These are phyloP conservation scores for Oligia fasciuncula DNA, from an alignment of 2,888 invertebrate species.

Conservation along the genomic window DNA sequence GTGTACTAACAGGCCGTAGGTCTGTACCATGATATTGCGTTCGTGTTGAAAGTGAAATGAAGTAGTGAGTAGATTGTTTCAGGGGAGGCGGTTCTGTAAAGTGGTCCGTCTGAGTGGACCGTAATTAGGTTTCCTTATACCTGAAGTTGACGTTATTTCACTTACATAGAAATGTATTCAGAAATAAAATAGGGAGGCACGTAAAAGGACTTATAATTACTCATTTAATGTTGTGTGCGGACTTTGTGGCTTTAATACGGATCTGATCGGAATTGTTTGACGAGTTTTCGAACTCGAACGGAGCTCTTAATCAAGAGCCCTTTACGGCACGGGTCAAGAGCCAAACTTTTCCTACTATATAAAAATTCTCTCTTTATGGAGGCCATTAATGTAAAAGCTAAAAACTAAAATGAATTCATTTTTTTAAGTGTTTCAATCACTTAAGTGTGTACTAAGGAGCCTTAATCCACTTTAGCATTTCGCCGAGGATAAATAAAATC, in stretches of 20 bases:
- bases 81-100: constrained; percentile 39
- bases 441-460: constrained; percentile 31
- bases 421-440: constrained; percentile 34
- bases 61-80: constrained; percentile 45
- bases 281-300: constrained; percentile 7
- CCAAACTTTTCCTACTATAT: constrained; percentile 4
- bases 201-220: constrained; percentile 23
- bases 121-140: constrained; percentile 60
- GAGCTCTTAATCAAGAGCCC: constrained; percentile 8
- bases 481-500: constrained; percentile 14
- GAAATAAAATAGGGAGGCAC: constrained; percentile 27
- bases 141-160: constrained; percentile 50
- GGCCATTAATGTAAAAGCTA: constrained; percentile 20
- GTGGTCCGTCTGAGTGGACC: constrained; percentile 61
- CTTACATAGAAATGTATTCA: constrained; percentile 30
- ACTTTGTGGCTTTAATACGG: background rate
- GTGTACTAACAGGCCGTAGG: background rate
- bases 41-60: constrained; percentile 48
- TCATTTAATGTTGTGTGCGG: constrained; percentile 9
- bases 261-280: constrained; percentile 9
- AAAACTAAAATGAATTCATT: constrained; percentile 5
- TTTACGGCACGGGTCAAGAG: background rate
- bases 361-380: constrained; percentile 4
- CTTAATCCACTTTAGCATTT: constrained; percentile 44
- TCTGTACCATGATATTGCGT: constrained; percentile 30